phyloP scores from a whole-genome alignment of 2,797 vertebrate genomes.

The Pangasius krempfi region DNA sequence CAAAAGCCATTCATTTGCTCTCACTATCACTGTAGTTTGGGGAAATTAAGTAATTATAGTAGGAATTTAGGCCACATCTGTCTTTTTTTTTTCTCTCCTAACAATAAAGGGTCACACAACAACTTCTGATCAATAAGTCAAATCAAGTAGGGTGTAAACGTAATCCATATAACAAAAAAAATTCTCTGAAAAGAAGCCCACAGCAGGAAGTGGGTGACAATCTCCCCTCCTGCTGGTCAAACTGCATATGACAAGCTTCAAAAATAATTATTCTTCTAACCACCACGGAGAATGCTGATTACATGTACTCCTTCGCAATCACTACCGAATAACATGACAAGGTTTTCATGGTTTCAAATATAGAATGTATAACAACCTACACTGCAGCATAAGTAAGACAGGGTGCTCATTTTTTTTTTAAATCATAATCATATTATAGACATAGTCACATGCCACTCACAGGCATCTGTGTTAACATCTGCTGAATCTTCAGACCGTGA shows the following conservation, averaged over 20 bases:
- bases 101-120: not conserved
- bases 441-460: not conserved
- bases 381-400: not conserved
- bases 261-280: not conserved
- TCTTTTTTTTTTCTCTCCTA: not conserved
- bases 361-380: not conserved
- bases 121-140: not conserved
- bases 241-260: conserved; percentile 20
- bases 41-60: not conserved
- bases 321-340: not conserved
- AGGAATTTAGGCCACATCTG: not conserved
- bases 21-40: not conserved
- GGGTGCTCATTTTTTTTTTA: not conserved
- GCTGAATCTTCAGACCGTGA: not conserved
- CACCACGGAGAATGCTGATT: not conserved
- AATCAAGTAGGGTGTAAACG: not conserved
- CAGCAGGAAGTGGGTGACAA: not conserved
- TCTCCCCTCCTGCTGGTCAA: conserved; percentile 48
- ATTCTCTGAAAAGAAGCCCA: not conserved
- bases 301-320: not conserved
- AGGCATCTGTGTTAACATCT: not conserved
- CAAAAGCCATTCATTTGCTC: not conserved
- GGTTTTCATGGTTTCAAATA: conserved; percentile 1
- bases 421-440: not conserved
- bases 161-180: not conserved